phyloP scores from a whole-genome alignment of 2,888 invertebrate genomes.

The Dicranocentrus wangi region DNA sequence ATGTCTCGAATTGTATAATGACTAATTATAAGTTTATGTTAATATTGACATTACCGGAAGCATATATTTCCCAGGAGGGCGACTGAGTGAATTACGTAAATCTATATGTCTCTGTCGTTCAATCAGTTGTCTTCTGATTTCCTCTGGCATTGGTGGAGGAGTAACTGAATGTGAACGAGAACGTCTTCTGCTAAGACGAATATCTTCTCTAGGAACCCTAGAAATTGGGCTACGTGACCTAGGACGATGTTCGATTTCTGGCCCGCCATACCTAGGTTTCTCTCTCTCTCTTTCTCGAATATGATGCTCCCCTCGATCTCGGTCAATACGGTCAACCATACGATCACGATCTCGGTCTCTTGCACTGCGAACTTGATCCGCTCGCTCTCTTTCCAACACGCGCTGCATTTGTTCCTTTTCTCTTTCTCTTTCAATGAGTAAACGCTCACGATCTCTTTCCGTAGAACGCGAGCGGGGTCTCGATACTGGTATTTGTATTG shows the following conservation, averaged over 20 bases:
- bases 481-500: conserved; percentile 15
- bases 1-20: background rate
- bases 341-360: background rate
- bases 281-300: conserved; percentile 13
- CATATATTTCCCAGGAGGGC: conserved; percentile 60
- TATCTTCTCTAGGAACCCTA: conserved; percentile 52
- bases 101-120: conserved; percentile 61
- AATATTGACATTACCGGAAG: background rate
- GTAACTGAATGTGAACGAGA: conserved; percentile 63
- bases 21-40: background rate
- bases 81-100: conserved; percentile 62
- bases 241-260: conserved; percentile 7
- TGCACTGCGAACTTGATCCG: background rate
- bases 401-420: conserved; percentile 44
- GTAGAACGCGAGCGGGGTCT: conserved; percentile 8
- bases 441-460: conserved; percentile 37
- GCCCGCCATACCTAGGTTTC: conserved; percentile 14
- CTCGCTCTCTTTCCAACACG: conserved; percentile 32
- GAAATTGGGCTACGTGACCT: conserved; percentile 59
- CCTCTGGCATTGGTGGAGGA: conserved; percentile 69
- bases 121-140: conserved; percentile 60
- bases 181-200: conserved; percentile 43
- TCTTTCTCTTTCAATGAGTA: conserved; percentile 37
- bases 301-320: conserved; percentile 27
- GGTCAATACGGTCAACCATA: conserved; percentile 14